phyloP scores from a whole-genome alignment of 2,113 vertebrate genomes.

The Dermatemys mawii region DNA sequence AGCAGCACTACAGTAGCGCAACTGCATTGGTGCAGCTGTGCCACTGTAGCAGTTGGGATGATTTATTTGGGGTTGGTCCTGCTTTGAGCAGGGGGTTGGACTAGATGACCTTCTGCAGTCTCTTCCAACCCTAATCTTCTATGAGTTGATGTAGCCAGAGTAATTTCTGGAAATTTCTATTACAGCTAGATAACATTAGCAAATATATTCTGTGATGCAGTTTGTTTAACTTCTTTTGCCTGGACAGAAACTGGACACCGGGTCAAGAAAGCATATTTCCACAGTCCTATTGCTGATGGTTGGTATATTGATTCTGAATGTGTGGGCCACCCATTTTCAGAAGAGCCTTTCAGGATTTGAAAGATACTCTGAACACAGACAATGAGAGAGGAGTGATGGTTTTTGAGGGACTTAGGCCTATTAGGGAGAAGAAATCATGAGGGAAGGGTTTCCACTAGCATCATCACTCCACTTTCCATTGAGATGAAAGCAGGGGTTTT shows the following conservation, averaged over 20 bases:
- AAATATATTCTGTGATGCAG: not conserved
- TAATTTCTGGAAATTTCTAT: not conserved
- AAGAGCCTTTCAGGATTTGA: not conserved
- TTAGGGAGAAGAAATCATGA: not conserved
- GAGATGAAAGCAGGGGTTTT: not conserved
- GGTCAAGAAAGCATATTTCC: not conserved
- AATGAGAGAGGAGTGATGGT: not conserved
- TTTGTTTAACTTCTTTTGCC: slow-evolving; percentile 4
- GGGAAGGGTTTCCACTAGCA: not conserved
- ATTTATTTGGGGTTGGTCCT: too few relatives aligned
- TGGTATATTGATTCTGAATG: not conserved
- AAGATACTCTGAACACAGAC: not conserved
- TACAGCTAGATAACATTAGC: not conserved
- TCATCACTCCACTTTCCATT: not conserved
- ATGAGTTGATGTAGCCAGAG: too few relatives aligned
- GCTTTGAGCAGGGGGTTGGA: too few relatives aligned
- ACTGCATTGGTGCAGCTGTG: too few relatives aligned
- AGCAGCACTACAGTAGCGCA: too few relatives aligned
- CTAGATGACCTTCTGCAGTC: too few relatives aligned
- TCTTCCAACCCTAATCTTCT: too few relatives aligned
- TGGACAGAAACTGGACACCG: not conserved
- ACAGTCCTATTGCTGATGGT: not conserved
- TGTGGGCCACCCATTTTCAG: not conserved
- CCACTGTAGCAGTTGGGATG: too few relatives aligned
- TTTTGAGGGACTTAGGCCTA: not conserved